Conservation (phyloP, 2,113 vertebrate species). For the Mola mola region DNA sequence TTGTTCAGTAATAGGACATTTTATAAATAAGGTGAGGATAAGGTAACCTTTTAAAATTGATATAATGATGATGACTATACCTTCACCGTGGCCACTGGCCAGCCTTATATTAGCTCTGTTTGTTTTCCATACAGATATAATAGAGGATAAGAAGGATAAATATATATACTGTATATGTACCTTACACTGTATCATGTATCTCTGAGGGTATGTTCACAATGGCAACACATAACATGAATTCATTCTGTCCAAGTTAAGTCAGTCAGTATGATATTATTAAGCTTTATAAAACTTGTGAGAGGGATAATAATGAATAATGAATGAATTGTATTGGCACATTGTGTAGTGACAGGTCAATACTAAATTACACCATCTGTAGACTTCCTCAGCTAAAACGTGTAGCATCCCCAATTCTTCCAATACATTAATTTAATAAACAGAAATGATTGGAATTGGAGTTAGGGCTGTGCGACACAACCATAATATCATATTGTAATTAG, state of each 20-base stretch:
- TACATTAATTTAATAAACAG: no score
- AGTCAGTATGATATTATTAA: no score
- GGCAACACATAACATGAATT: slow-evolving; percentile 18
- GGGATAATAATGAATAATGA: no score
- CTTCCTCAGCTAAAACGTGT: no score
- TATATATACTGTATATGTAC: background rate
- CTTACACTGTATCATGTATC: slow-evolving; percentile 23
- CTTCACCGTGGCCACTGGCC: background rate
- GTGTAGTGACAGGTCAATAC: no score
- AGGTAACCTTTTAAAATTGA: slow-evolving; percentile 33
- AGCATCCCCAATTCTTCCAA: no score
- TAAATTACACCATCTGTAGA: no score
- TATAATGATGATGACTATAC: slow-evolving; percentile 13
- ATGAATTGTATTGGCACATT: no score
- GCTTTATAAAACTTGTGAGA: no score
- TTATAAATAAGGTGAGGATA: slow-evolving; percentile 37
- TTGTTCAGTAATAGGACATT: slow-evolving; percentile 38
- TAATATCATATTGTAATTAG: no score
- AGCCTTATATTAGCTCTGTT: slow-evolving; percentile 12
- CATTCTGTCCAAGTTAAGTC: slow-evolving; percentile 16
- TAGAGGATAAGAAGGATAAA: background rate
- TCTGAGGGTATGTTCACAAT: slow-evolving; percentile 7
- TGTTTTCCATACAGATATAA: slow-evolving; percentile 12
- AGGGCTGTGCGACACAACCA: no score
- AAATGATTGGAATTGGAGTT: no score